Evolutionary conservation across 1,140 invertebrate species (phyloP).

Genomic region (Drosophila arizonae): DNA sequence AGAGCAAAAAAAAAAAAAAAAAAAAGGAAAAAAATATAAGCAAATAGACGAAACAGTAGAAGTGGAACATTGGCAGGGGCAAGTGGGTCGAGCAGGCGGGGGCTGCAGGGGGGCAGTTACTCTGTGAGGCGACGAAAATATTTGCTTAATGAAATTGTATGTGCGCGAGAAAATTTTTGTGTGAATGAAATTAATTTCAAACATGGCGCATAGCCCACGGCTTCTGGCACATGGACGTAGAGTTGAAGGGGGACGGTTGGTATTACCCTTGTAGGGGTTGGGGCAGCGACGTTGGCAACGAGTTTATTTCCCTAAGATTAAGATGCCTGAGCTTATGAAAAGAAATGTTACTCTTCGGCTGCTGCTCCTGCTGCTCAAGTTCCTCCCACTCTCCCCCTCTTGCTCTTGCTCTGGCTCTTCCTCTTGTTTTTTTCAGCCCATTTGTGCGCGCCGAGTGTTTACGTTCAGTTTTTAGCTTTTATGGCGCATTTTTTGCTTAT

Average conservation of each 20-base stretch:
- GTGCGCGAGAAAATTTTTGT: constrained; percentile 75
- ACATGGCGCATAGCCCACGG: constrained; percentile 49
- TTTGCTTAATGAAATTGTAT: constrained; percentile 81
- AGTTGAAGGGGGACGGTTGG: neutral
- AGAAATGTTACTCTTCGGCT: constrained; percentile 47
- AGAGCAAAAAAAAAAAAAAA: constrained; percentile 7
- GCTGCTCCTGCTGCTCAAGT: neutral
- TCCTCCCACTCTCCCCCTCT: neutral
- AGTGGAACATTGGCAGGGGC: neutral
- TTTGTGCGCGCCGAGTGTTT: constrained; percentile 24
- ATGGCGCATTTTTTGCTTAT: constrained; percentile 48
- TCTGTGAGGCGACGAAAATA: constrained; percentile 66
- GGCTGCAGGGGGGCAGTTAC: neutral
- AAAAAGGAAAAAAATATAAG: constrained; percentile 3
- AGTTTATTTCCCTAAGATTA: constrained; percentile 70
- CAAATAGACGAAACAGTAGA: constrained; percentile 4
- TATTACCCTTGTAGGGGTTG: neutral
- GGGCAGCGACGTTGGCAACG: constrained; percentile 43
- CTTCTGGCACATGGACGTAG: neutral
- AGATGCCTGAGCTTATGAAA: constrained; percentile 71
- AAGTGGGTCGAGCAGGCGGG: neutral
- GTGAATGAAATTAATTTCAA: constrained; percentile 79
- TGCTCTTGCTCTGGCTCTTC: neutral
- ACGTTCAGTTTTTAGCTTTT: constrained; percentile 44
- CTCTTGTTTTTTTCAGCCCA: constrained; percentile 8